Base-by-base conservation (phyloP, 2,113 vertebrate species). In the Boleophthalmus pectinirostris region DNA sequence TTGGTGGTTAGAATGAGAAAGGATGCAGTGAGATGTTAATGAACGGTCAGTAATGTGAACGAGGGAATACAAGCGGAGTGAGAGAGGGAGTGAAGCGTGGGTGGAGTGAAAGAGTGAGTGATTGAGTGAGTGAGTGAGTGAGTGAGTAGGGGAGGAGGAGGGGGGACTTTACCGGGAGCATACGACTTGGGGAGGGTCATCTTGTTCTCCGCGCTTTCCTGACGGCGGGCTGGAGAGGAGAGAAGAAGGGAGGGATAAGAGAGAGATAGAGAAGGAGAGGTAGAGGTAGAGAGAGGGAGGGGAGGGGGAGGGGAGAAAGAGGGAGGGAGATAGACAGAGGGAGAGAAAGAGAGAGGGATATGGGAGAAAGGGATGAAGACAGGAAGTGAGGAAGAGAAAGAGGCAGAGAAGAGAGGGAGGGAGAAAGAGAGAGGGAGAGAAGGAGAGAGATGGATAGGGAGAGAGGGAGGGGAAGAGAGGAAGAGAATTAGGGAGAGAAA, bases 141-240 rank as follows among this genome's bases (percentile, higher is more conserved):
- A 56, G 54, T 56, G 54, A 25, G 12, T 33, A 54, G 21, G 29
- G 38, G n/a, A n/a, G 72, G 15, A 33, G n/a, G 61, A 38, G 60
- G 83, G 60, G 43, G 51, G 8, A 77, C 69, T 88, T 94, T 94
- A 94, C 92, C 92, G 74, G 93, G 89, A 90, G 81, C 81, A 91
- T 94, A 93, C 75, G 89, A 85, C 80, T 94, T 94, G 84, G 89
- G 82, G 15, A 88, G 83, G 58, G 71, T 75, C 91, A 90, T 91
- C 92, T 93, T 91, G 92, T 93, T 94, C 82, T 93, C 93, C 67
- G 84, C 89, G 38, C 88, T 89, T 79, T 93, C 92, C 77, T 93
- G 92, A 20, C 91, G 92, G 69, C 91, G 92, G 90, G 91, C 93
- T 94, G 89, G 79, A 87, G 84, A 81, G 73, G 80, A 69, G 70